Percentiles rank a stretch among this genome's conserved stretches.
Conservation (phyloP, 2,797 vertebrate species). For the Pelochelys cantorii region DNA sequence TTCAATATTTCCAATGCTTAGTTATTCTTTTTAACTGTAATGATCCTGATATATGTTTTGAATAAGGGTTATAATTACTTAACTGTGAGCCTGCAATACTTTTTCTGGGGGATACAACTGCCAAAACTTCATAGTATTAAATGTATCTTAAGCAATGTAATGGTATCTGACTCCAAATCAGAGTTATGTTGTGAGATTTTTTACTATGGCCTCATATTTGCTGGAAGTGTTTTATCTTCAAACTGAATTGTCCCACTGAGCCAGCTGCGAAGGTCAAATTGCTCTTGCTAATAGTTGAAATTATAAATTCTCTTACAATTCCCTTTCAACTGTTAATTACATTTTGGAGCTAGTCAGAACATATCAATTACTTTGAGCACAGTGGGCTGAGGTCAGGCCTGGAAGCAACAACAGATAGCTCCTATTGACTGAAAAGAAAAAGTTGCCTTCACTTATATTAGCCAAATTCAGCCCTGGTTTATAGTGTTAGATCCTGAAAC, state of each 20-base stretch:
- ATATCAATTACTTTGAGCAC: background rate
- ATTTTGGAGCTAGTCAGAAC: background rate
- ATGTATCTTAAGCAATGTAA: background rate
- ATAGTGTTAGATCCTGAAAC: background rate
- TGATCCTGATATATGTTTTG: background rate
- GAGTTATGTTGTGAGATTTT: background rate
- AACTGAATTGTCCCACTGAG: background rate
- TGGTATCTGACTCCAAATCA: background rate
- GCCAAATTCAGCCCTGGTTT: background rate
- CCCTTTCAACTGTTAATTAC: background rate
- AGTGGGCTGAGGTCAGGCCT: background rate
- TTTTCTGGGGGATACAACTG: background rate
- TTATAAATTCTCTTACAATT: background rate
- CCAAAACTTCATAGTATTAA: background rate
- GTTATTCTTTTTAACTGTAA: background rate
- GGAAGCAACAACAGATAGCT: background rate
- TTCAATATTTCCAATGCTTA: background rate
- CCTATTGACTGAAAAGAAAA: background rate
- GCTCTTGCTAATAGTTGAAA: background rate
- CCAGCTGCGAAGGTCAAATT: background rate
- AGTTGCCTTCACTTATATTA: background rate
- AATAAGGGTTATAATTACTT: background rate
- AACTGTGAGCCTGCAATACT: background rate
- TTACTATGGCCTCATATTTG: background rate
- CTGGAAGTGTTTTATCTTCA: background rate